Base-by-base conservation (phyloP, 2,113 vertebrate genomes). In the Gorsachius goisagi region DNA sequence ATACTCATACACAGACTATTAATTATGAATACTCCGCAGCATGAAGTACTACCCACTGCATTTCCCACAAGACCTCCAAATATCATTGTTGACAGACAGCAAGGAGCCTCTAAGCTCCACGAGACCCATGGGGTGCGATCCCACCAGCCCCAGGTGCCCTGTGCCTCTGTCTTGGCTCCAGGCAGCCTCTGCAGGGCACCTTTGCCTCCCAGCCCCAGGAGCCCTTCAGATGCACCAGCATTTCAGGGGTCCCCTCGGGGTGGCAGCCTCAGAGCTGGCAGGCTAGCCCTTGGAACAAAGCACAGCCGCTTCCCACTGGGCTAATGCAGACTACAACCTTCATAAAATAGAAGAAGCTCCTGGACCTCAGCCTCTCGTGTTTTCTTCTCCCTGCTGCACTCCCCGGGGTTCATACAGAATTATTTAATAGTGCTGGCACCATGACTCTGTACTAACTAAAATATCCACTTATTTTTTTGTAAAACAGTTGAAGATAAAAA, bases 221-320 rank as follows among this genome's bases (percentile, higher is more conserved):
- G 18, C 9, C 37, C 59, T 45, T n/a, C 30, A 64, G 28, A 44
- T 32, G 17, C 15, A 32, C 12, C 69, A 15, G 30, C 22, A 32
- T 11, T 15, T 27, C 71, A 49, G 12, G 26, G 22, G 14, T 4
- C n/a, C 14, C 1, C 2, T 4, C 6, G 2, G 2, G 3, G 6
- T 39, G 35, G 62, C 63, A 47, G 37, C 41, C 26, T 41, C 52
- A 22, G 19, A 44, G n/a, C 39, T 47, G 63, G 60, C 37, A 33
- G 58, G 52, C 20, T 35, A 9, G 19, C 30, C 30, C 52, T 5
- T 30, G 21, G 27, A 27, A 45, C 33, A 39, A 50, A 45, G n/a
- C 32, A 35, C 7, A 21, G 3, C 32, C 4, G 12, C 47, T 75
- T 63, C 71, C 45, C 33, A 11, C 39, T 5, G 4, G 44, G n/a